Conservation (phyloP, 1,140 invertebrate genomes). For the Heliconius congener region DNA sequence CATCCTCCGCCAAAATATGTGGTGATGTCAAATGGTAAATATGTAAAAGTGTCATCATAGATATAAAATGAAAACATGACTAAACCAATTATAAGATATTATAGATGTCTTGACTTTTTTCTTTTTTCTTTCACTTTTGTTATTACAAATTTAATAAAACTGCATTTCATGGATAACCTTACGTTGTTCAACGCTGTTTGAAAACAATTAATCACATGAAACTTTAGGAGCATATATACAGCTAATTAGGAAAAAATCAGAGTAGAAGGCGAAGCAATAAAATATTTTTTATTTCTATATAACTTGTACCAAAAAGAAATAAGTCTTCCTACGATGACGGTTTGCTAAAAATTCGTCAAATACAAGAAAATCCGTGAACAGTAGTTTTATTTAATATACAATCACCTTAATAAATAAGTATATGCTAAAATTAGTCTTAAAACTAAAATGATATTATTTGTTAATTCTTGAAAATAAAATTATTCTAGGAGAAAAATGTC, state of each 20-base stretch:
- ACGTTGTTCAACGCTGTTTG: too few relatives aligned
- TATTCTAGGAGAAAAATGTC: background rate
- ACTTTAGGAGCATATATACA: too few relatives aligned
- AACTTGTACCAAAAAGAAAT: background rate
- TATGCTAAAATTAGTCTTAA: too few relatives aligned
- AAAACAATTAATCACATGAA: too few relatives aligned
- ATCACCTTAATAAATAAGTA: background rate
- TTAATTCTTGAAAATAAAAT: too few relatives aligned
- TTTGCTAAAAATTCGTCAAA: background rate
- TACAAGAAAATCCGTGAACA: background rate
- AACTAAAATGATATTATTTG: too few relatives aligned
- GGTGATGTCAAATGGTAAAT: slow-evolving; percentile 26
- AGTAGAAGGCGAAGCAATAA: background rate
- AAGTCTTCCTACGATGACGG: background rate
- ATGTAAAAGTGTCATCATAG: slow-evolving; percentile 39
- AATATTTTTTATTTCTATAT: background rate
- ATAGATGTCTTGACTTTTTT: background rate
- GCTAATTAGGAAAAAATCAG: too few relatives aligned
- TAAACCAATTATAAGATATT: background rate
- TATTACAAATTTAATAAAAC: too few relatives aligned
- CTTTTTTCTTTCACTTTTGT: too few relatives aligned
- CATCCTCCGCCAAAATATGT: slow-evolving; percentile 40
- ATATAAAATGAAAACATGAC: background rate
- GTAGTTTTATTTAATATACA: background rate
- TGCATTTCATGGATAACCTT: too few relatives aligned